Evolutionary conservation across 2,113 vertebrate species (phyloP), one percentile per base, ranked within the genome.

Genomic region (Sprattus sprattus): DNA sequence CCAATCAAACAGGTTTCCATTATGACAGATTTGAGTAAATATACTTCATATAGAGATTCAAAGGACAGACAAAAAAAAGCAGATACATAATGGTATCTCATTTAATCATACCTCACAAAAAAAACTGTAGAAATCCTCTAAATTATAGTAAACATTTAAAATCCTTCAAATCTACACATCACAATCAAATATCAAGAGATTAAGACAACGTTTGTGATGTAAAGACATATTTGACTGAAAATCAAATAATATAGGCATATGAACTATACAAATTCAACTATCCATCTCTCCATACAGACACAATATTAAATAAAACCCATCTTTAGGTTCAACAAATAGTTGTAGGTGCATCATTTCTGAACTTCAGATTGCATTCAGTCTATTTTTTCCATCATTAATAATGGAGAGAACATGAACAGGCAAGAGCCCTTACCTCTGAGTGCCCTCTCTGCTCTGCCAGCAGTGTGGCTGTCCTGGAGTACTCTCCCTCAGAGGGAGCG

Each of bases 1-100:
- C 45, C 83, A 60, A 16, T 54, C 86, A 45, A 89, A 84, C 67
- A 87, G 25, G 64, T 32, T 71, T 25, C 64, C 64, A 71, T 71
- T 25, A 71, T 25, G 64, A 28, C 25, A 71, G 7, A 71, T 71
- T 28, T 32, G 3, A 71, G 60, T n/a, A 67, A 67, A 32, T 8
- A 71, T 25, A 9, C 9, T 32, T 8, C 10, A 32, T 71, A 25
- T 25, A 71, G 8, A 6, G n/a, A 25, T 32, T 32, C n/a, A 1
- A 32, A 8, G 28, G n/a, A 71, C 64, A 71, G 28, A 3, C 22
- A 71, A 64, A 1, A 47, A 16, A 52, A 11, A 3, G 9, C 5
- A 52, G 50, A 52, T 52, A 13, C 16, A 54, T 4, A 54, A 54
- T 54, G 16, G 18, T 15, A 16, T 54, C 50, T 54, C 50, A 54